Base-by-base conservation (phyloP, 2,797 vertebrate genomes). In the Tragelaphus eurycerus region DNA sequence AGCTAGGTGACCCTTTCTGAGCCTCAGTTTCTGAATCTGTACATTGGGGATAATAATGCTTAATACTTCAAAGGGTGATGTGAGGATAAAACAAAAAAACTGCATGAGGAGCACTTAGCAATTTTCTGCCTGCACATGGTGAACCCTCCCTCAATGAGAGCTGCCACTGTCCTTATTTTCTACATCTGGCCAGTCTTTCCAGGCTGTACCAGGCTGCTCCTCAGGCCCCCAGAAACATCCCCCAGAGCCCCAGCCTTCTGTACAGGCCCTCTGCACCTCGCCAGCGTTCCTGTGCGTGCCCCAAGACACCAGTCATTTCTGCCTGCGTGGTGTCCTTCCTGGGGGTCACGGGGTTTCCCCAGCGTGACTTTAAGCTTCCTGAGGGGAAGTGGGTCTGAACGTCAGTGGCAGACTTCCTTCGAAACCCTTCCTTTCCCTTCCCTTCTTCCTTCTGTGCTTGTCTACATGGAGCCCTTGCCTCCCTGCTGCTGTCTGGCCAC, bases 21-120 rank as follows among this genome's bases (percentile, higher is more conserved):
- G 25, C 67, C 86, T 93, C 57, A 6, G 52, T 96, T 79, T 96
- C 31, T 50, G 52, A 94, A n/a, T 79, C 82, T 62, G 29, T 54
- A 8, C n/a, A 13, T 31, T 29, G 52, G 62, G 21, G 25, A 7
- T 74, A 43, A 25, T 25, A 29, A 54, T 6, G 11, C 9, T 31
- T 34, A 29, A n/a, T 11, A 0, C 15, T 46, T 97, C 64, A 3
- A 1, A 34, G 86, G 7, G 1, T 25, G 54, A 16, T 1, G 0
- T n/a, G 50, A 82, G 38, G 48, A 14, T 23, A 6, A 15, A 38
- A 46, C 60, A 74, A 10, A 83, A 25, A 23, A 4, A 2, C 4
- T 2, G 1, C 10, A 0, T 1, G 2, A 8, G 64, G 71, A 55
- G 31, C 1, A 0, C 50, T 43, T 38, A 5, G 95, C 57, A 5